Conservation (phyloP, 1,140 invertebrate genomes). For the Psilanteris sp. region DNA sequence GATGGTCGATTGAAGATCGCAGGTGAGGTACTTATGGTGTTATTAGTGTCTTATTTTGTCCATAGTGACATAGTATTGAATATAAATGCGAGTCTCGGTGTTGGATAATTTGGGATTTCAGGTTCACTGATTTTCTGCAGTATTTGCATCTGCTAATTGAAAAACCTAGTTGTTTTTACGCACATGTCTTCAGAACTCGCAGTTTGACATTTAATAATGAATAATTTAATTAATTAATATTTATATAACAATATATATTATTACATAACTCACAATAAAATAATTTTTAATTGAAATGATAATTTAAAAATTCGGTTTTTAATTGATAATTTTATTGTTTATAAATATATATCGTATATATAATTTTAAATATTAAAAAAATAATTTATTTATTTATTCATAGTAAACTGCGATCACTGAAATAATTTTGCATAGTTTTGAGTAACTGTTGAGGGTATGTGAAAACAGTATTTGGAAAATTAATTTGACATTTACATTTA, state of each 20-base stretch:
- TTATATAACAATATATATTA: no score
- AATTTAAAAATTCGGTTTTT: no score
- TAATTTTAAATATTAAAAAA: no score
- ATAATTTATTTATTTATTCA: no score
- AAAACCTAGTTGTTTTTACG: conserved; percentile 29
- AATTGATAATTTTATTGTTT: no score
- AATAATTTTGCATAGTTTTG: conserved; percentile 29
- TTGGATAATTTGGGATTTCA: conserved; percentile 30
- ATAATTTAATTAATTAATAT: no score
- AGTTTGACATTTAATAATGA: conserved; percentile 25
- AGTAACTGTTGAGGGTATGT: conserved; percentile 3
- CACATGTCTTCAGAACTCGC: conserved; percentile 26
- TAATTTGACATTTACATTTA: conserved; percentile 10
- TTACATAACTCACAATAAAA: no score
- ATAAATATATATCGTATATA: no score
- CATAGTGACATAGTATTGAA: conserved; percentile 38
- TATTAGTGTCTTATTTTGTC: conserved; percentile 59
- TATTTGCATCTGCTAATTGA: conserved; percentile 16
- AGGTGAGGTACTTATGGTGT: conserved; percentile 61
- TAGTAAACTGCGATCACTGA: conserved; percentile 34
- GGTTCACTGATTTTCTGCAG: conserved; percentile 22
- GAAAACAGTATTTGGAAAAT: conserved; percentile 14
- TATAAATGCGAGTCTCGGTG: conserved; percentile 22
- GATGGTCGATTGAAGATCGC: conserved; percentile 43
- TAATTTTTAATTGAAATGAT: no score